These are phyloP conservation scores for Echinops telfairi DNA, from an alignment of 2,113 vertebrate genomes.

Conservation along the genomic window DNA sequence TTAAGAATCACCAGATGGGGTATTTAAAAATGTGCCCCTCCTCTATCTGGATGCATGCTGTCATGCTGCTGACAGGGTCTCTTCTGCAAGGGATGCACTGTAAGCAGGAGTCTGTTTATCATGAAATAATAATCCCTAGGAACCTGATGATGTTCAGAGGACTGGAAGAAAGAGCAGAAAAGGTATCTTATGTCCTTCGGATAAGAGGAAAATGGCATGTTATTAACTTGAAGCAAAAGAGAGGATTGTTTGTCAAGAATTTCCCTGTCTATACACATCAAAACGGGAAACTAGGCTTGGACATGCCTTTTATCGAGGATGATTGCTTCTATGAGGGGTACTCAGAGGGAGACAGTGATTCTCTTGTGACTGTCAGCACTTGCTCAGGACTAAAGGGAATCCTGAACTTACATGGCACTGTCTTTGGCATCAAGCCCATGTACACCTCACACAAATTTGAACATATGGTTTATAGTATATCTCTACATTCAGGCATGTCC, in stretches of 20 bases:
- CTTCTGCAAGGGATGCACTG: not conserved
- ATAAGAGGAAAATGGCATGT: not conserved
- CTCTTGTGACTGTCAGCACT: conserved; percentile 16
- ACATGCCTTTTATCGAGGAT: not conserved
- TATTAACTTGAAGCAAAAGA: conserved; percentile 48
- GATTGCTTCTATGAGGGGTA: conserved; percentile 60
- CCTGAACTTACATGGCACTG: conserved; percentile 30
- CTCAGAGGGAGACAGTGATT: conserved; percentile 32
- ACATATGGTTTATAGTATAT: conserved; percentile 51
- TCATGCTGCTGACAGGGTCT: not conserved
- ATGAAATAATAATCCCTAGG: conserved; percentile 11
- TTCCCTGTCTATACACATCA: conserved; percentile 29
- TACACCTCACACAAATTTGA: not conserved
- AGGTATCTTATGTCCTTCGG: conserved; percentile 9
- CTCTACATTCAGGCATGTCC: not conserved
- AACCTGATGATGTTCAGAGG: not conserved
- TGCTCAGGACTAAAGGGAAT: conserved; percentile 66
- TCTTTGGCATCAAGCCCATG: conserved; percentile 67
- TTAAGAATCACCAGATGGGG: not conserved
- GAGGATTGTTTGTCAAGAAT: conserved; percentile 47
- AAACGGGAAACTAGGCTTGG: not conserved
- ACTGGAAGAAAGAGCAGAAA: not conserved
- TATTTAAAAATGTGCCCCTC: not conserved
- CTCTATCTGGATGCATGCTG: not conserved
- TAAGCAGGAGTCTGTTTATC: not conserved